Conservation (phyloP, 2,113 vertebrate species). For the Bungarus multicinctus region DNA sequence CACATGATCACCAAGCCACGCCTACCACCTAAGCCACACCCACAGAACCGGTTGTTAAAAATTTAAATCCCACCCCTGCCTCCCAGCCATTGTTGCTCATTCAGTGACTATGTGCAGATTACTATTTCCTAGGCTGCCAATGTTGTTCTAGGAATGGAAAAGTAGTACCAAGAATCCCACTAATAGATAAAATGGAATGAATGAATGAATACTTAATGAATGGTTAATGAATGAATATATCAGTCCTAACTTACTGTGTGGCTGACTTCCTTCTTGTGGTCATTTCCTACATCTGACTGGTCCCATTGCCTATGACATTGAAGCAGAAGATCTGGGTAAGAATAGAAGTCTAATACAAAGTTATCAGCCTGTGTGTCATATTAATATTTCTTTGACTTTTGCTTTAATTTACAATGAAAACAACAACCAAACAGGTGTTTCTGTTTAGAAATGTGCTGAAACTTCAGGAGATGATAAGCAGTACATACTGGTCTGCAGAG, state of each 20-base stretch:
- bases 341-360: background rate
- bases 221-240: background rate
- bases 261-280: background rate
- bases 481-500: background rate
- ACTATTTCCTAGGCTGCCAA: background rate
- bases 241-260: background rate
- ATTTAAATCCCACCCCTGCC: too few relatives aligned
- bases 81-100: background rate
- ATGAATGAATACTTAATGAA: background rate
- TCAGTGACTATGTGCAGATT: background rate
- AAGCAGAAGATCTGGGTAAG: background rate
- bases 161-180: background rate
- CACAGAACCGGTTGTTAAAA: too few relatives aligned
- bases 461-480: background rate
- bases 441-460: background rate
- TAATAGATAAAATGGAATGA: background rate
- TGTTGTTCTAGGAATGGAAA: background rate
- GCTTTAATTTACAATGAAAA: background rate
- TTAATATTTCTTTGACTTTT: background rate
- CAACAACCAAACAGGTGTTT: background rate
- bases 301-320: background rate
- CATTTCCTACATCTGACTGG: background rate
- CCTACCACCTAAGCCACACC: too few relatives aligned
- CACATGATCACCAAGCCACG: too few relatives aligned
- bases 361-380: background rate